Conservation (phyloP, 1,140 invertebrate genomes). For the Oryctes rhinoceros region DNA sequence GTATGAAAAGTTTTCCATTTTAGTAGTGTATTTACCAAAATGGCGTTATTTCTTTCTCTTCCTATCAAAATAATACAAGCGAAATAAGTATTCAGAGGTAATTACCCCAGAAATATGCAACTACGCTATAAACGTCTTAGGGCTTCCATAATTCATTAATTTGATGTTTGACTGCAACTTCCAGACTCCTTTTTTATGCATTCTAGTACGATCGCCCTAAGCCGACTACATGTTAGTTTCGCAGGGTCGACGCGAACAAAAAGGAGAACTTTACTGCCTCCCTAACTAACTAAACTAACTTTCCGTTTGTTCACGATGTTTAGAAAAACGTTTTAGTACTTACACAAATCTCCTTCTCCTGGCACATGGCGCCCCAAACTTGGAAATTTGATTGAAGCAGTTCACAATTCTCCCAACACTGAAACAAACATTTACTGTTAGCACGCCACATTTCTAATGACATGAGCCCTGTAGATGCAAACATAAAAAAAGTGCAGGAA, state of each 20-base stretch:
- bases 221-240: background rate
- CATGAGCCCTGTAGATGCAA: background rate
- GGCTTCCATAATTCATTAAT: too few species aligned
- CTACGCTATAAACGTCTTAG: too few species aligned
- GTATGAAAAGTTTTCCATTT: too few species aligned
- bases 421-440: constrained; percentile 63
- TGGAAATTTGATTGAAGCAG: constrained; percentile 77
- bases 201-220: too few species aligned
- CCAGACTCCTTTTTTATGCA: too few species aligned
- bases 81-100: too few species aligned
- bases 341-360: constrained; percentile 74
- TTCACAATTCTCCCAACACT: constrained; percentile 85
- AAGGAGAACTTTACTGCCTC: background rate
- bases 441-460: constrained; percentile 24
- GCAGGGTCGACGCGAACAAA: background rate
- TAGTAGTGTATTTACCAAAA: too few species aligned
- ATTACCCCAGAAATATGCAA: too few species aligned
- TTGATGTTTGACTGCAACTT: too few species aligned
- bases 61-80: too few species aligned
- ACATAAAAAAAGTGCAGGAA: constrained; percentile 16
- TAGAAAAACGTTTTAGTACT: constrained; percentile 61
- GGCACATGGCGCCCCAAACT: constrained; percentile 74
- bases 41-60: too few species aligned
- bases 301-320: constrained; percentile 1
- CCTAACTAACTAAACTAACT: constrained; percentile 21